Conservation (phyloP, 2,888 invertebrate genomes). For the Ceriagrion tenellum region DNA sequence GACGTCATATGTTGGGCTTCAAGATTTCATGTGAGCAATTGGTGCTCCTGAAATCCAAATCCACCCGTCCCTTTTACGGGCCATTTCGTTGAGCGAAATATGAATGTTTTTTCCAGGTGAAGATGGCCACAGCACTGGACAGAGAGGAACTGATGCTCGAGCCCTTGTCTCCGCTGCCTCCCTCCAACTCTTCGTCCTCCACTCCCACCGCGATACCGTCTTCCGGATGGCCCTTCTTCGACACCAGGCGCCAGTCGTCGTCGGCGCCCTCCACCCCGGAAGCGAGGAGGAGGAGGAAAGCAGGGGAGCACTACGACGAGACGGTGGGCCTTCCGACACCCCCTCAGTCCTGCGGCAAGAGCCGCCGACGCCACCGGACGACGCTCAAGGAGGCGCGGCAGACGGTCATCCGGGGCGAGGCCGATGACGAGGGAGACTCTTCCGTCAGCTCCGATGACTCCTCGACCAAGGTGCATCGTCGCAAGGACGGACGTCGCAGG, state of each 20-base stretch:
- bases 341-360: conserved; percentile 28
- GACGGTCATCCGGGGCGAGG: background rate
- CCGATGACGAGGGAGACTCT: conserved; percentile 19
- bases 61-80: no score
- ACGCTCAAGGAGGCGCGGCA: background rate
- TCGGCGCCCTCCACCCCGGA: conserved; percentile 49
- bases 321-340: background rate
- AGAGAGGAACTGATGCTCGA: background rate
- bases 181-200: background rate
- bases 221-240: conserved; percentile 25
- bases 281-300: background rate
- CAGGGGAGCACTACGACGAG: background rate
- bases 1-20: no score
- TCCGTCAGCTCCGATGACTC: background rate
- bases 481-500: background rate
- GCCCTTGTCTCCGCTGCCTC: conserved; percentile 21
- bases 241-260: background rate
- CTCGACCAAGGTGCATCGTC: background rate
- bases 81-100: no score
- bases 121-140: conserved; percentile 39
- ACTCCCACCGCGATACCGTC: conserved; percentile 28
- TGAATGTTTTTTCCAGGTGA: background rate
- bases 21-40: background rate
- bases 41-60: background rate
- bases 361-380: background rate